A percentile compares a stretch with the other conserved stretches of the same genome.
Conservation (phyloP, 2,797 vertebrate genomes). For the Notamacropus eugenii region DNA sequence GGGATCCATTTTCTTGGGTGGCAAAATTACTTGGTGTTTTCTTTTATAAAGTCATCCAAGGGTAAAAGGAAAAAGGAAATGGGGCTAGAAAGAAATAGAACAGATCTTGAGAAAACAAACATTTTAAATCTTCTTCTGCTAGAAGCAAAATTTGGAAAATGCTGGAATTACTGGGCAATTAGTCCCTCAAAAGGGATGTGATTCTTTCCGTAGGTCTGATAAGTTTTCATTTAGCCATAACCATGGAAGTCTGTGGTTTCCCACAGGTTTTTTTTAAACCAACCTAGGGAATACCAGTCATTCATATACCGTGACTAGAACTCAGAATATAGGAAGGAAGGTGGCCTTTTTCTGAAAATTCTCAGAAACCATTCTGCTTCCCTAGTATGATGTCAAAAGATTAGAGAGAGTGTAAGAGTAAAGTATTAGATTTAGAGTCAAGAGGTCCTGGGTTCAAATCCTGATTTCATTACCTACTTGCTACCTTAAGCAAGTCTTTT, state of each 20-base stretch:
- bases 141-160: neutral
- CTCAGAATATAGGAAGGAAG: neutral
- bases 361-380: neutral
- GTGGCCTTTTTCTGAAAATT: neutral
- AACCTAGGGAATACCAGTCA: neutral
- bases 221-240: neutral
- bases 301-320: neutral
- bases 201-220: neutral
- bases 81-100: neutral
- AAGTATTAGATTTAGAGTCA: neutral
- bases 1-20: neutral
- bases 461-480: neutral
- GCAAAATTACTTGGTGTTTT: neutral
- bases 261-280: neutral
- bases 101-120: neutral
- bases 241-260: neutral
- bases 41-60: neutral
- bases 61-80: neutral
- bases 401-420: neutral
- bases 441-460: neutral
- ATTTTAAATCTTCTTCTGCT: neutral
- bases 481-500: neutral
- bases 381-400: neutral
- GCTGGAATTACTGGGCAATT: neutral
- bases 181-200: neutral